These are phyloP conservation scores for Myiagra hebetior DNA, from an alignment of 2,113 vertebrate species.

Conservation along the genomic window DNA sequence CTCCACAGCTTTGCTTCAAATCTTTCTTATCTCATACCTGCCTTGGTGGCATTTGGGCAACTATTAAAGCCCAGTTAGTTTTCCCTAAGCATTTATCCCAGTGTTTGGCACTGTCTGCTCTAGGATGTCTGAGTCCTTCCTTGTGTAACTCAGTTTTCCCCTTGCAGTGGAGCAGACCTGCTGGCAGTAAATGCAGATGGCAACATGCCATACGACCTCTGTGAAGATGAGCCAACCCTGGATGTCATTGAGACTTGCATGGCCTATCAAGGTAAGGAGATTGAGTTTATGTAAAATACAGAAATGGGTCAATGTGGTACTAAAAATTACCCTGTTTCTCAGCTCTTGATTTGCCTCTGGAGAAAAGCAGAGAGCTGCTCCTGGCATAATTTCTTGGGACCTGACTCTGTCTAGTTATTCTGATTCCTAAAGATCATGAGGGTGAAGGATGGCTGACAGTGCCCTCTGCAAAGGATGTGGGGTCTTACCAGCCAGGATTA, in stretches of 20 bases:
- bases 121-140: background rate
- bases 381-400: background rate
- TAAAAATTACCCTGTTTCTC: constrained; percentile 5
- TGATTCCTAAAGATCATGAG: background rate
- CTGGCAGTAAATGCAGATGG: constrained; percentile 95
- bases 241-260: constrained; percentile 97
- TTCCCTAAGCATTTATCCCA: background rate
- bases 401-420: background rate
- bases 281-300: background rate
- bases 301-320: background rate
- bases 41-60: background rate
- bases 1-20: background rate
- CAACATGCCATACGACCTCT: constrained; percentile 98
- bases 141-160: background rate
- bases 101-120: background rate
- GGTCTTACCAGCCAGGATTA: background rate
- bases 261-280: constrained; percentile 89
- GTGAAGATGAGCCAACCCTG: constrained; percentile 94
- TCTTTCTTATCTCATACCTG: background rate
- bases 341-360: background rate
- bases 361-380: background rate
- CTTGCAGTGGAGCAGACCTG: constrained; percentile 87
- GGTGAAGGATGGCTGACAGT: background rate
- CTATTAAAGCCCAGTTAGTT: background rate
- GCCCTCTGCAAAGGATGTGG: background rate